Base-by-base conservation (phyloP, 2,888 invertebrate species). In the Macropis europaea region DNA sequence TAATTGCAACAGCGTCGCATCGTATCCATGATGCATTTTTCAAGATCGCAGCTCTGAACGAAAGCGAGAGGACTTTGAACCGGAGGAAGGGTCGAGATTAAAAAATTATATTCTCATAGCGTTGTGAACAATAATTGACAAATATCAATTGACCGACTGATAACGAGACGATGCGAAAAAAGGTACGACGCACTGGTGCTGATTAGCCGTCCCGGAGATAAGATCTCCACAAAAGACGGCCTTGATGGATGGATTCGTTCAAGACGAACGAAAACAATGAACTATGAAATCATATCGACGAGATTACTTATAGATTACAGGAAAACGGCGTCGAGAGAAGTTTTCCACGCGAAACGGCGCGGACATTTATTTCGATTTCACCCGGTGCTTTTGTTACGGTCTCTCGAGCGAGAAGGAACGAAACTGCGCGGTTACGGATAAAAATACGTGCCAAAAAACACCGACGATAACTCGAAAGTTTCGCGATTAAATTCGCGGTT, bases 161-260 rank as follows among this genome's bases (percentile, higher is more conserved):
- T 68, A 61, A 68, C 15, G 36, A n/a, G 48, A n/a, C 17, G 19
- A 2, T 11, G 11, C 17, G 13, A 15, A 15, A 48, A 17, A 42
- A 28, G 2, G 28, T 19, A 1, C 17, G 68, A 47, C 61, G 28
- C 45, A 45, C 67, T 52, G 54, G 43, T 40, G 30, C 38, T 57
- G 63, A 77, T 75, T 53, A 30, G 32, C 28, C 32, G 42, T n/a
- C 36, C 5, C 26, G 24, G 2, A 34, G 77, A 78, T 78, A 78
- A 78, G 48, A 63, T 76, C 26, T 38, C 9, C 15, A 75, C 69
- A 73, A 75, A 77, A 63, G 63, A 34, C 38, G 47, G 30, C 73
- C 60, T 56, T 67, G 60, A 38, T 26, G 61, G 50, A 42, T 38
- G 43, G 57, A 68, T 52, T 60, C 34, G 42, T 17, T 28, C 19